Evolutionary conservation across 2,113 vertebrate species (phyloP), one percentile per base, ranked within the genome.

Genomic region (Canis aureus): DNA sequence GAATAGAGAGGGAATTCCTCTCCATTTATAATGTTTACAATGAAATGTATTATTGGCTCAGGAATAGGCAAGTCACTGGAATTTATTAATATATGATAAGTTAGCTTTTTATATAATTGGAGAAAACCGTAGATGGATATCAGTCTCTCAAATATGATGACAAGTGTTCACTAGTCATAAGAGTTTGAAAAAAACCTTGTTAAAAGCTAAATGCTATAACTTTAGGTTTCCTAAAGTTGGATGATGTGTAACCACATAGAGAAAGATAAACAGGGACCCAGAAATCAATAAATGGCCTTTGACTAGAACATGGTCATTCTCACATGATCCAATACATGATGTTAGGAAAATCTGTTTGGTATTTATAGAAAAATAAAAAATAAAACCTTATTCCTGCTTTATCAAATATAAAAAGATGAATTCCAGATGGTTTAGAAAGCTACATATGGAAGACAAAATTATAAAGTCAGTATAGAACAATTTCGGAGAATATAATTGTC

Each of bases 341-440:
- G 23, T 49, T 76, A 51, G 38, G 32, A 83, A 96, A 53, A 67
- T 43, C 13, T 82, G 53, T 38, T 95, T 29, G 67, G 64, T n/a
- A 74, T 82, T 59, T 82, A 59, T 67, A 83, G 67, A 89, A 96
- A 78, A 78, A 78, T 78, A 51, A 76, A 78, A 83, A 82, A 89
- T 49, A 67, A 96, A 88, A 81, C 15, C 35, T 57, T 27, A 92
- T 55, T 35, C 27, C 49, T 88, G 49, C 3, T 88, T 87, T 81
- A 82, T 81, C 84, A 76, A 25, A 92, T 82, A 66, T 57, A 95
- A 88, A 87, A 71, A 32, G 57, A 25, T 49, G 57, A 74, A 29
- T 76, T 76, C 29, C 27, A 66, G 22, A 64, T 81, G n/a, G n/a
- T 66, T 88, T 88, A 92, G 23, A 74, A 92, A 57, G 17, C 32